Percentiles rank a stretch among this genome's conserved stretches.
phyloP scores from a whole-genome alignment of 2,888 invertebrate genomes.

The Diadromus collaris region DNA sequence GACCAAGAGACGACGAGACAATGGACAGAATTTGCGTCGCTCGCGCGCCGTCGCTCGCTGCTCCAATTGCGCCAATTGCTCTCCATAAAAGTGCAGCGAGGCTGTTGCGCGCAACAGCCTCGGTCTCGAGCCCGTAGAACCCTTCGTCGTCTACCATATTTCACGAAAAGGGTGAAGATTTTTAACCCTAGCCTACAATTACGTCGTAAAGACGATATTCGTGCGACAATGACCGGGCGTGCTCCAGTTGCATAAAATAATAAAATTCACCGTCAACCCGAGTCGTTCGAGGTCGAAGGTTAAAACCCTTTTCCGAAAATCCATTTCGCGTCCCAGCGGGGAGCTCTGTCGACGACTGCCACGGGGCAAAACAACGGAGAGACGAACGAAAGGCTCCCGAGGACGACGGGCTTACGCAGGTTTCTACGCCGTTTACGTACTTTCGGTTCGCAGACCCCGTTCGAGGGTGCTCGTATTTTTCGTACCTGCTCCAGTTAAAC shows the following conservation, averaged over 20 bases:
- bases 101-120: constrained; percentile 10
- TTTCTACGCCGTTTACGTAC: constrained; percentile 52
- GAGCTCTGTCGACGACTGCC: constrained; percentile 45
- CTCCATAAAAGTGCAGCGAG: constrained; percentile 65
- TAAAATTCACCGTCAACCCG: constrained; percentile 63
- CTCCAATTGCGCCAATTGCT: constrained; percentile 61
- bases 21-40: constrained; percentile 65
- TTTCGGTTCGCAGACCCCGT: constrained; percentile 56
- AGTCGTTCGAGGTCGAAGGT: constrained; percentile 61
- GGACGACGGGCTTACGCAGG: constrained; percentile 3
- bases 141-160: constrained; percentile 68
- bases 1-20: constrained; percentile 32
- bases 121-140: constrained; percentile 28
- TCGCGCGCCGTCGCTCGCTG: constrained; percentile 57
- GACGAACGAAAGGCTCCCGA: not conserved
- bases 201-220: constrained; percentile 72
- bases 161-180: constrained; percentile 74
- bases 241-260: constrained; percentile 76
- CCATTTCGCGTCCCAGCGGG: constrained; percentile 61
- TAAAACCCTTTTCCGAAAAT: constrained; percentile 71
- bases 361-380: constrained; percentile 28
- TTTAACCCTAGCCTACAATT: constrained; percentile 77
- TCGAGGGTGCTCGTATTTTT: constrained; percentile 56
- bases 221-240: constrained; percentile 68
- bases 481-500: constrained; percentile 75